Base-by-base conservation (phyloP, 2,113 vertebrate species). In the Theropithecus gelada region DNA sequence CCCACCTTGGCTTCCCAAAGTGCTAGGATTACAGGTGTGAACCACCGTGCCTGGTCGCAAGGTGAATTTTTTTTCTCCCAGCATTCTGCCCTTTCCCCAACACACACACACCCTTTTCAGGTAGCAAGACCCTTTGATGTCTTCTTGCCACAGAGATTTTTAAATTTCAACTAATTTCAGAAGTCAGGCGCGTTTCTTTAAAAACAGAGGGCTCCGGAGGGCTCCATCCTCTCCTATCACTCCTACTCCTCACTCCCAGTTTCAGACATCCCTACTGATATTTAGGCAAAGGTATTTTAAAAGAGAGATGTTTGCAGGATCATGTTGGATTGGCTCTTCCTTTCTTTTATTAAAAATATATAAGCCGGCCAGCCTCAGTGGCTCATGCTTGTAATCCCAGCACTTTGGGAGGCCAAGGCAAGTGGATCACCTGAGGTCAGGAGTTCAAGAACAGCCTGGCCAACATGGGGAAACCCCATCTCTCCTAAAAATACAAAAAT, bases 311-410 rank as follows among this genome's bases (percentile, higher is more conserved):
- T 73, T 57, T 45, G 22, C 38, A 81, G n/a, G 59, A 84, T 93
- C 48, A 32, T 32, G 82, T 81, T 61, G 10, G 16, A 78, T 14
- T 43, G 22, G 35, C 32, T 93, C 30, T 90, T 90, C 48, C 30
- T 87, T 92, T 17, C 25, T 89, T 80, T 66, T 27, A 48, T 55
- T 45, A 48, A 76, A 75, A 75, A 75, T 27, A 3, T 75, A 27
- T 64, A 64, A 64, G 13, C 61, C 0, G 0, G 61, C 27, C 5
- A 3, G 61, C 2, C 61, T 1, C 5, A 0, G 61, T 30, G 61
- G 61, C 25, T 64, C 27, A 30, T 8, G 5, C 61, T 27, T 64
- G 27, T 64, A 64, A 64, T 64, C 61, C 12, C 27, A 14, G 61
- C 27, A 30, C 27, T 64, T 30, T 64, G 27, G 61, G 27, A 64